These are phyloP conservation scores for Cephus spinipes DNA, from an alignment of 2,888 invertebrate genomes.

Conservation along the genomic window DNA sequence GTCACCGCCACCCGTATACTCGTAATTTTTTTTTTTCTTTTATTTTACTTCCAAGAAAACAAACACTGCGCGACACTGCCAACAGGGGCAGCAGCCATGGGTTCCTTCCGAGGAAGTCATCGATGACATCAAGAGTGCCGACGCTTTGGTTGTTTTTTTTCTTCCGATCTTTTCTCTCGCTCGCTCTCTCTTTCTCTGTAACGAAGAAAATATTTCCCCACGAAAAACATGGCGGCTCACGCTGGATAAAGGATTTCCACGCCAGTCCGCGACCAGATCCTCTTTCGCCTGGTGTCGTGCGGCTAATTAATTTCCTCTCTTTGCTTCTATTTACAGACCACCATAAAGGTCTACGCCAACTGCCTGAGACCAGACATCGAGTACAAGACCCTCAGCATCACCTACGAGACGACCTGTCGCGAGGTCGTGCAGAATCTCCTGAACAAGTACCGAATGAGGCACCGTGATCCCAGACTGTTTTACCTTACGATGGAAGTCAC, in stretches of 20 bases:
- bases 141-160: not conserved
- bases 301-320: conserved; percentile 5
- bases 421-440: conserved; percentile 88
- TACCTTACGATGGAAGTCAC: conserved; percentile 95
- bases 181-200: no score
- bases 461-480: conserved; percentile 91
- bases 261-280: not conserved
- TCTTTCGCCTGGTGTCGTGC: not conserved
- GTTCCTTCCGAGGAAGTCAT: no score
- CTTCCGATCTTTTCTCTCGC: not conserved
- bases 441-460: conserved; percentile 90
- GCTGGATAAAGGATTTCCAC: no score
- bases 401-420: conserved; percentile 88
- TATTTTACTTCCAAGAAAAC: conserved; percentile 17
- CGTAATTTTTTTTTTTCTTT: conserved; percentile 9
- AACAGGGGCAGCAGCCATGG: no score
- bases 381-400: conserved; percentile 93
- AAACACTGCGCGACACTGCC: no score
- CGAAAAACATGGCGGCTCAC: no score
- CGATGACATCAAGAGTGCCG: not conserved
- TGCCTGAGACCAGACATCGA: conserved; percentile 93
- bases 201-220: no score
- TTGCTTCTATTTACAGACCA: conserved; percentile 76
- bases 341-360: conserved; percentile 91
- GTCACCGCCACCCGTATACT: not conserved